Conservation (phyloP, 2,888 invertebrate species). For the Drosophila kanekoi region DNA sequence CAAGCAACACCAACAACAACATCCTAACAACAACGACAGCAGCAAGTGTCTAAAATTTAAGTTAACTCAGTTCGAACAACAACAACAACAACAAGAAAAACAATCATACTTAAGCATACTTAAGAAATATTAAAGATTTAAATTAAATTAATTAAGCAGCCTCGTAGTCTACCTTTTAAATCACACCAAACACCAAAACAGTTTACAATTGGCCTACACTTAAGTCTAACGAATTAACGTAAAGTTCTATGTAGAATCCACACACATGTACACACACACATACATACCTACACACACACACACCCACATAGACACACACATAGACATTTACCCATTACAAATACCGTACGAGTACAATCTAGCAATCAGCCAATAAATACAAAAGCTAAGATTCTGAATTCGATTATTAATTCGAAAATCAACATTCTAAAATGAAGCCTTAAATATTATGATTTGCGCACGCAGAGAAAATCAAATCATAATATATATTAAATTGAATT, state of each 20-base stretch:
- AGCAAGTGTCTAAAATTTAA: slow-evolving; percentile 58
- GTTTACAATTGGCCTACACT: too few relatives aligned
- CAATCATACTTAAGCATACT: slow-evolving; percentile 73
- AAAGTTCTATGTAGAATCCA: slow-evolving; percentile 41
- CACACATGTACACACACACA: slow-evolving; percentile 23
- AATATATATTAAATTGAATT: too few relatives aligned
- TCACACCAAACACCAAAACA: slow-evolving; percentile 41
- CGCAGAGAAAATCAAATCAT: too few relatives aligned
- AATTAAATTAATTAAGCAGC: slow-evolving; percentile 62
- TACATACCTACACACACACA: slow-evolving; percentile 49
- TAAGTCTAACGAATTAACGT: too few relatives aligned
- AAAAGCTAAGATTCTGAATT: slow-evolving; percentile 1
- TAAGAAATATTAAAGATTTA: slow-evolving; percentile 31
- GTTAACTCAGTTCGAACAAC: slow-evolving; percentile 58
- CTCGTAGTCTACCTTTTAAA: slow-evolving; percentile 55
- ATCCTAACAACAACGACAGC: slow-evolving; percentile 52
- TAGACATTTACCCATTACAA: slow-evolving; percentile 10
- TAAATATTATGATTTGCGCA: slow-evolving; percentile 1
- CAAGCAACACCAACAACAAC: slow-evolving; percentile 48
- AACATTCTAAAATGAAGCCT: background rate
- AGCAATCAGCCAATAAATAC: slow-evolving; percentile 36
- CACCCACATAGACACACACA: slow-evolving; percentile 29
- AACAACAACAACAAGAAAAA: slow-evolving; percentile 57
- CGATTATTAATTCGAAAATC: slow-evolving; percentile 4
- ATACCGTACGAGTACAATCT: slow-evolving; percentile 32